Conservation (phyloP, 1,140 invertebrate species). For the Lepidurus packardi region DNA sequence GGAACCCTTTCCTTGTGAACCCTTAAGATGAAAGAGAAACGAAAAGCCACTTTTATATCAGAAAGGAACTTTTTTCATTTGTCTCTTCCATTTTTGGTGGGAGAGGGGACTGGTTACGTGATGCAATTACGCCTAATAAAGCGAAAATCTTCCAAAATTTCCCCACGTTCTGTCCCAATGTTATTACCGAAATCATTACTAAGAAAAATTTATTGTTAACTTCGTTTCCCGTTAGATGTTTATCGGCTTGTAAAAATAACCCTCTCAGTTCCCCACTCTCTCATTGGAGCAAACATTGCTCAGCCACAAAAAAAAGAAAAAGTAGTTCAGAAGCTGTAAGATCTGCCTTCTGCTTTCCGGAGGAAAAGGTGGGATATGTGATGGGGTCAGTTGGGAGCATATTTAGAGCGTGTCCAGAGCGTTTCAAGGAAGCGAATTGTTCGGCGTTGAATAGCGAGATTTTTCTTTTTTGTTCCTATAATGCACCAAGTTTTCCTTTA, state of each 20-base stretch:
- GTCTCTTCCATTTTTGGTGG: background rate
- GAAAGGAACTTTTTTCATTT: background rate
- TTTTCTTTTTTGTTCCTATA: background rate
- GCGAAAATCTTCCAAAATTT: background rate
- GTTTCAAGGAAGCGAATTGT: slow-evolving; percentile 9
- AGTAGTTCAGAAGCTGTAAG: background rate
- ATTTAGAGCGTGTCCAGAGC: background rate
- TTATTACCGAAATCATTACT: too few species aligned
- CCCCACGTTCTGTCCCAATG: too few species aligned
- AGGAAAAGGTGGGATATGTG: background rate
- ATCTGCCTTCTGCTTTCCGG: background rate
- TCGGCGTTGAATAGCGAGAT: background rate
- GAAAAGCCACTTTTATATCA: background rate
- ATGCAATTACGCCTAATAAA: background rate
- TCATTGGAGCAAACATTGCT: background rate
- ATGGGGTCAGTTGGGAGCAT: background rate
- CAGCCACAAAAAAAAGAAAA: background rate
- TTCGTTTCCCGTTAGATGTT: background rate
- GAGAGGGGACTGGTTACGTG: background rate
- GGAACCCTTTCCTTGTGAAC: background rate
- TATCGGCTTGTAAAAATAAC: background rate
- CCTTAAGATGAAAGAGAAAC: background rate
- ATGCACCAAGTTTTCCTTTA: background rate
- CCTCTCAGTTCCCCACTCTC: background rate
- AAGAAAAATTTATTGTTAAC: too few species aligned